phyloP scores from a whole-genome alignment of 2,888 invertebrate species.

The Clepsis dumicolana region DNA sequence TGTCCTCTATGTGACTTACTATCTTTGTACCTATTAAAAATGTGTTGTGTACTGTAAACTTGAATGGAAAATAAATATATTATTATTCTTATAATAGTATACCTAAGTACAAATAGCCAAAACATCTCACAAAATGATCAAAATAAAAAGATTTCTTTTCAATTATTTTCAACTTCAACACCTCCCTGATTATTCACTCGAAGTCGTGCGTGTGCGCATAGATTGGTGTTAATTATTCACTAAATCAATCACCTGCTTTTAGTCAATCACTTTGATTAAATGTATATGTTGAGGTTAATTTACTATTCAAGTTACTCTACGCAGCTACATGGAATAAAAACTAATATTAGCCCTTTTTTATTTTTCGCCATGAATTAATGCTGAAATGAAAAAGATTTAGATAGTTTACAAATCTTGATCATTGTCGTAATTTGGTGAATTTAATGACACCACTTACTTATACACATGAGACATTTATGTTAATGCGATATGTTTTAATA shows the following conservation, averaged over 20 bases:
- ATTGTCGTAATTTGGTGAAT: too few species aligned
- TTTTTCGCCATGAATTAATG: not conserved
- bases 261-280: slow-evolving; percentile 7
- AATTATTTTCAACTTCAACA: not conserved
- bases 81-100: too few species aligned
- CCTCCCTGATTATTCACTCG: not conserved
- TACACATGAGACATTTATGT: too few species aligned
- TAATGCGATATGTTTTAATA: too few species aligned
- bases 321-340: not conserved
- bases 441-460: too few species aligned
- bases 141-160: not conserved
- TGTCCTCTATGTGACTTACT: too few species aligned
- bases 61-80: too few species aligned
- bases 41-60: too few species aligned
- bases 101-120: too few species aligned
- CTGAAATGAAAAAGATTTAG: not conserved
- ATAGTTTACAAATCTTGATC: too few species aligned
- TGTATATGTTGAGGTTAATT: slow-evolving; percentile 10
- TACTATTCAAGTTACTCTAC: not conserved
- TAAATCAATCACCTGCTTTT: not conserved
- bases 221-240: slow-evolving; percentile 21
- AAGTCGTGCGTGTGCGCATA: slow-evolving; percentile 2
- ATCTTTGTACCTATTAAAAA: too few species aligned
- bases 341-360: not conserved
- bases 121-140: too few species aligned